A percentile compares a stretch with the other conserved stretches of the same genome.
These are phyloP conservation scores for Melinaea marsaeus DNA, from an alignment of 2,888 invertebrate species.

Conservation along the genomic window DNA sequence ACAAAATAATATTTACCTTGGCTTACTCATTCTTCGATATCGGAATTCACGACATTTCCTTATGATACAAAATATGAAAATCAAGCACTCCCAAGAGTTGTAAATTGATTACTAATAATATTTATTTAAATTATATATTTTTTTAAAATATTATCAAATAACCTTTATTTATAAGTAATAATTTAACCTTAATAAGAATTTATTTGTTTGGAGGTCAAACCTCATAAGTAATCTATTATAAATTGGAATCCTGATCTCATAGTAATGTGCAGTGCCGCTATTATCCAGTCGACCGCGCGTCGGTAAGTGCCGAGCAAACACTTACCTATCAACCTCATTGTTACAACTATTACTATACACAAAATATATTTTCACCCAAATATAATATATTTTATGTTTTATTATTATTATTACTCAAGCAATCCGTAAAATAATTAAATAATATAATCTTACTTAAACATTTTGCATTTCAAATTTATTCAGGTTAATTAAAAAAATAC, in stretches of 20 bases:
- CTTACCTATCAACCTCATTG: conserved; percentile 37
- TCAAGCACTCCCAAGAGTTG: conserved; percentile 40
- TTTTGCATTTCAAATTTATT: too few relatives aligned
- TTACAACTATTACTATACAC: neutral
- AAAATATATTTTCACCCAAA: too few relatives aligned
- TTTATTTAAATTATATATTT: too few relatives aligned
- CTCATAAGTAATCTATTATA: neutral
- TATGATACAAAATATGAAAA: conserved; percentile 45
- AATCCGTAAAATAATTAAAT: too few relatives aligned
- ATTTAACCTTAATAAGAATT: too few relatives aligned
- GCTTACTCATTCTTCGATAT: conserved; percentile 48
- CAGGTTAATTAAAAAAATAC: too few relatives aligned
- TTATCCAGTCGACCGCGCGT: conserved; percentile 64
- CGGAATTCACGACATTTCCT: conserved; percentile 32
- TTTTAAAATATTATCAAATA: too few relatives aligned
- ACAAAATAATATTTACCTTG: conserved; percentile 66
- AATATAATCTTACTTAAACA: neutral
- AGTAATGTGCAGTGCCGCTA: conserved; percentile 48
- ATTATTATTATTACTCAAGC: too few relatives aligned
- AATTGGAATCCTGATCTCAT: conserved; percentile 34
- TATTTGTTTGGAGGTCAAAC: neutral
- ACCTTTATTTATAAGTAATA: too few relatives aligned
- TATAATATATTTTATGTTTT: too few relatives aligned
- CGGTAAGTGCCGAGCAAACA: conserved; percentile 63
- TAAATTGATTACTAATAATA: too few relatives aligned